These are phyloP conservation scores for Chlorodrepanis virens DNA, from an alignment of 2,113 vertebrate genomes.

Conservation along the genomic window DNA sequence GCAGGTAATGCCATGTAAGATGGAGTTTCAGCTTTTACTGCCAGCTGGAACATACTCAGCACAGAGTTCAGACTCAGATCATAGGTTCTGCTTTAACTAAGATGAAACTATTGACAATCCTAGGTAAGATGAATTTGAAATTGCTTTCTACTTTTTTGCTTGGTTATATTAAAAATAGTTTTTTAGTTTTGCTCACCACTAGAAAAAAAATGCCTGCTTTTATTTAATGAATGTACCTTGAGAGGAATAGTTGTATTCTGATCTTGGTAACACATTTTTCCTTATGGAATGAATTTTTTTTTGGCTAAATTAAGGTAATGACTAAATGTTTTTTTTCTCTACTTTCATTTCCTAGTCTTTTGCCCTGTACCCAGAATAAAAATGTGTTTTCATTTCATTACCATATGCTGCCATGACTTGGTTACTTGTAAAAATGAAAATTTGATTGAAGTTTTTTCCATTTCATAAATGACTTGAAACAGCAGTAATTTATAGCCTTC, in stretches of 20 bases:
- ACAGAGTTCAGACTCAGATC: background rate
- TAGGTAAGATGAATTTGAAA: background rate
- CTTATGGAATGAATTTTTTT: background rate
- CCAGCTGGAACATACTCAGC: background rate
- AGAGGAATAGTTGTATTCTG: background rate
- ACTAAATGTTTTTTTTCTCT: background rate
- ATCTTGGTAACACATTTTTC: background rate
- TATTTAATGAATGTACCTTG: background rate
- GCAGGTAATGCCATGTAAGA: background rate
- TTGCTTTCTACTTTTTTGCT: background rate
- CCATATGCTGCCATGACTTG: background rate
- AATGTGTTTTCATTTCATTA: background rate
- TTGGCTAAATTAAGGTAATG: background rate
- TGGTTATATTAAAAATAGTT: background rate
- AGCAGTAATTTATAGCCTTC: background rate
- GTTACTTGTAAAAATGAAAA: background rate
- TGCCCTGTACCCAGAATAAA: background rate
- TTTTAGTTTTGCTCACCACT: background rate
- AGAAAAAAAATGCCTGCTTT: background rate
- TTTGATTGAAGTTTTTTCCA: background rate
- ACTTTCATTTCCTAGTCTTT: background rate
- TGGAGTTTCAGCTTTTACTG: background rate
- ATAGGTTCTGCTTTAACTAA: background rate
- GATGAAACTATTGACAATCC: background rate
- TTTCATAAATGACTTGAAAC: background rate